A percentile compares a stretch with the other conserved stretches of the same genome.
phyloP scores from a whole-genome alignment of 2,888 invertebrate genomes.

The Aphodius sticticus region DNA sequence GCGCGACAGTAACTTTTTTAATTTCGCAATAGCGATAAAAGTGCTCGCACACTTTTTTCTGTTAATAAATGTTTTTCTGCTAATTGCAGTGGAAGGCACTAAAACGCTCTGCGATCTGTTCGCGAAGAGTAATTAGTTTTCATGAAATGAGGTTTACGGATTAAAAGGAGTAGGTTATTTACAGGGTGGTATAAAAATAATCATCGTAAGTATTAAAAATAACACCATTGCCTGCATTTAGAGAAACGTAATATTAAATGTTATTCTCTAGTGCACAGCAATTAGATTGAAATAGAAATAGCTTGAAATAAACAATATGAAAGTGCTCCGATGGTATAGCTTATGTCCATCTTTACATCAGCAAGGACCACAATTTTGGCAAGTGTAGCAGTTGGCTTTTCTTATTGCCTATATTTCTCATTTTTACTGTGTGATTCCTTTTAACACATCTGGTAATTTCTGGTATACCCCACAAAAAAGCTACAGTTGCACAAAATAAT shows the following conservation, averaged over 20 bases:
- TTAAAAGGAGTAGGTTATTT: neutral
- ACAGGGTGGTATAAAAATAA: neutral
- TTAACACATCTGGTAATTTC: no score
- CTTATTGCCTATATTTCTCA: no score
- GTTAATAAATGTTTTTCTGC: neutral
- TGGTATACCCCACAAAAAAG: no score
- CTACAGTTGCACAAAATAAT: no score
- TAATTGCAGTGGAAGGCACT: neutral
- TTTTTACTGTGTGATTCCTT: no score
- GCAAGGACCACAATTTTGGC: no score
- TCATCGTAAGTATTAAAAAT: neutral
- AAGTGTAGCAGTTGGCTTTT: no score
- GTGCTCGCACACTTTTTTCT: neutral
- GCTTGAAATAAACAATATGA: neutral
- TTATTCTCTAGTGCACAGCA: no score
- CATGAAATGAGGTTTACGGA: neutral
- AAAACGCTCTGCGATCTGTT: neutral
- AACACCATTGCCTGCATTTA: no score
- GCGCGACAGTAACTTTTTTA: neutral
- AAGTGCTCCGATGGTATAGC: no score
- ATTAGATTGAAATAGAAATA: neutral
- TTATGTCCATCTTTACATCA: no score
- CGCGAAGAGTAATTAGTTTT: neutral
- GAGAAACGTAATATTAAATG: no score
- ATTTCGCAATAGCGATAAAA: neutral